Evolutionary conservation across 2,888 invertebrate genomes (phyloP), one percentile per base, ranked within the genome.

Genomic region (Pollenia labialis): DNA sequence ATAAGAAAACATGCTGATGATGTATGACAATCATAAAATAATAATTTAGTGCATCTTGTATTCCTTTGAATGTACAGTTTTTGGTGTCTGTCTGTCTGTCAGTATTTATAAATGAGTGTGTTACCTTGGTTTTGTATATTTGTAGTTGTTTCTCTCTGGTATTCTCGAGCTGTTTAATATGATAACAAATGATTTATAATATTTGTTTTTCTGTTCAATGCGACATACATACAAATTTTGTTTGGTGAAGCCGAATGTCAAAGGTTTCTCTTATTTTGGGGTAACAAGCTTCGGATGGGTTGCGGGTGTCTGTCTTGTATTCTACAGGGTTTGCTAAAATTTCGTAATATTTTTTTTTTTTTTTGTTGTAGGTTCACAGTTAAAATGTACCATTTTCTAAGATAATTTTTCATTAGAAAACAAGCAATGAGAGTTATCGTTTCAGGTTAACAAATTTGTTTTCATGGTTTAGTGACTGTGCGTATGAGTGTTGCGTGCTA

Each of bases 151-250:
- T 56, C 23, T 71, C 10, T 54, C 16, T 23, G 60, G 46, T 32
- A 32, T 32, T 32, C 32, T 32, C 18, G n/a, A 46, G 23, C 7
- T 56, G 72, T 1, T 42, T 50, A 16, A 52, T n/a, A 46, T 56
- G 48, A 75, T 76, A 76, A 75, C 86, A 86, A 83, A 86, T 83
- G 71, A 64, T 71, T 86, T 83, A 64, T 62, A 86, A 85, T 82
- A 79, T 58, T 48, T 64, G 42, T 58, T 18, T 56, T 68, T 52
- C 46, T 75, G 58, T 42, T 4, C 23, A 72, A 75, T 86, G 50
- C 71, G 75, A 79, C 79, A 86, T 44, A 82, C n/a, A 64, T 80
- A 48, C 16, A 40, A 1, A 56, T 10, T 52, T 76, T 62, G 52
- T 44, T 42, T 54, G 23, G 6, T n/a, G 44, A 46, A 64, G n/a